A percentile compares a stretch with the other conserved stretches of the same genome.
Conservation (phyloP, 1,140 invertebrate species). For the Penaeus vannamei region DNA sequence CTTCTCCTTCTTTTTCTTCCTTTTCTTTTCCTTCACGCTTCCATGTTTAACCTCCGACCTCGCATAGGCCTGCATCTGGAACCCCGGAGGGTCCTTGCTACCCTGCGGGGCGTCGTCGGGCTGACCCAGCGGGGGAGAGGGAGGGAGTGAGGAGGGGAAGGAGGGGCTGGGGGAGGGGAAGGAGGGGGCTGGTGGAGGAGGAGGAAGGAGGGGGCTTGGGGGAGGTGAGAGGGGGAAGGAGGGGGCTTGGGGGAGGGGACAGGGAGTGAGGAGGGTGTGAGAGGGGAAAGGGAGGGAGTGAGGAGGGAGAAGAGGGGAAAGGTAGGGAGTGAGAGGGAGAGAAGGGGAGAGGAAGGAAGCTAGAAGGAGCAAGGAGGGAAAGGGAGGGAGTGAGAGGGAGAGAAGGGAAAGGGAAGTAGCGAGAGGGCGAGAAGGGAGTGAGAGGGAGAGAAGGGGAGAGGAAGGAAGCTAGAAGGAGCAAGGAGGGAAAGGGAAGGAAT, state of each 20-base stretch:
- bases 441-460: too few species aligned
- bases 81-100: too few species aligned
- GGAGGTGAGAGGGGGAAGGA: neutral
- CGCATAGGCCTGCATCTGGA: too few species aligned
- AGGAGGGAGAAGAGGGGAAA: neutral
- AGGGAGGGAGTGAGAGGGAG: neutral
- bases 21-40: too few species aligned
- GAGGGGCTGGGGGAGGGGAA: neutral
- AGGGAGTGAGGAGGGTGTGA: neutral
- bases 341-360: neutral
- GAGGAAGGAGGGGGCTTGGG: too few species aligned
- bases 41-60: too few species aligned
- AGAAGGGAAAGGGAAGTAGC: neutral
- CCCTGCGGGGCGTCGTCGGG: too few species aligned
- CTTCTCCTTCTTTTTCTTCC: too few species aligned
- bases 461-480: too few species aligned
- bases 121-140: too few species aligned
- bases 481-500: too few species aligned
- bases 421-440: too few species aligned
- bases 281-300: neutral
- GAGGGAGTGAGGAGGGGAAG: neutral
- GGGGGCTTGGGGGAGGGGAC: neutral
- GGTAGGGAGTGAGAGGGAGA: neutral
- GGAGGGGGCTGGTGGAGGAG: neutral
- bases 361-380: neutral